Evolutionary conservation across 1,140 invertebrate genomes (phyloP).

Genomic region (Drosophila insularis): DNA sequence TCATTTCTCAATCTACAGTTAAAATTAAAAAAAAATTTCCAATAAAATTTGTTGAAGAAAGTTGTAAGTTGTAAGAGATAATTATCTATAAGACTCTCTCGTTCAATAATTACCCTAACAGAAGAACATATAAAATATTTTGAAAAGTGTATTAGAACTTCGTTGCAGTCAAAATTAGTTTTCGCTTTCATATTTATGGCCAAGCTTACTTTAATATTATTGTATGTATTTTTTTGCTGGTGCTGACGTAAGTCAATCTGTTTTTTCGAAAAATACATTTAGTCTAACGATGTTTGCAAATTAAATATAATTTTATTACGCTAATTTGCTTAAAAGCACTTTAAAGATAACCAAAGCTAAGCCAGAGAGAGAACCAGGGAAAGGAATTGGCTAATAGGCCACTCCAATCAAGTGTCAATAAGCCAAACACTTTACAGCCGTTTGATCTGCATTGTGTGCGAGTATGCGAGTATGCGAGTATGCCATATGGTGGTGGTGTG

Average conservation of each 20-base stretch:
- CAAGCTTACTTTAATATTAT: not conserved
- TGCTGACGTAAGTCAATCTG: not conserved
- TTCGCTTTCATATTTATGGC: not conserved
- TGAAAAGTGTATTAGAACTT: not conserved
- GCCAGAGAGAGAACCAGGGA: not conserved
- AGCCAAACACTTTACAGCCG: conserved; percentile 49
- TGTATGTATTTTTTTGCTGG: not conserved
- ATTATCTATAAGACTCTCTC: no score
- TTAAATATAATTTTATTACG: conserved; percentile 36
- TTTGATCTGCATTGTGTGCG: conserved; percentile 35
- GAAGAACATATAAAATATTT: not conserved
- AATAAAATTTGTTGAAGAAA: not conserved
- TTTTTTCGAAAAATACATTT: conserved; percentile 9
- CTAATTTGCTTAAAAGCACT: conserved; percentile 58
- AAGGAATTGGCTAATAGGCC: conserved; percentile 7
- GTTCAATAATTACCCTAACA: no score
- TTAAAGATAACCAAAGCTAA: conserved; percentile 15
- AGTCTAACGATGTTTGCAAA: conserved; percentile 24
- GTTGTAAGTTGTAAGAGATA: no score
- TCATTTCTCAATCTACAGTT: no score
- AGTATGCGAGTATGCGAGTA: conserved; percentile 4
- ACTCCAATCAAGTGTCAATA: conserved; percentile 53
- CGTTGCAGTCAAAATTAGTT: not conserved
- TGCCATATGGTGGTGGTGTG: not conserved
- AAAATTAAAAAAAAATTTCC: no score